Base-by-base conservation (phyloP, 2,113 vertebrate species). In the Gila orcuttii region DNA sequence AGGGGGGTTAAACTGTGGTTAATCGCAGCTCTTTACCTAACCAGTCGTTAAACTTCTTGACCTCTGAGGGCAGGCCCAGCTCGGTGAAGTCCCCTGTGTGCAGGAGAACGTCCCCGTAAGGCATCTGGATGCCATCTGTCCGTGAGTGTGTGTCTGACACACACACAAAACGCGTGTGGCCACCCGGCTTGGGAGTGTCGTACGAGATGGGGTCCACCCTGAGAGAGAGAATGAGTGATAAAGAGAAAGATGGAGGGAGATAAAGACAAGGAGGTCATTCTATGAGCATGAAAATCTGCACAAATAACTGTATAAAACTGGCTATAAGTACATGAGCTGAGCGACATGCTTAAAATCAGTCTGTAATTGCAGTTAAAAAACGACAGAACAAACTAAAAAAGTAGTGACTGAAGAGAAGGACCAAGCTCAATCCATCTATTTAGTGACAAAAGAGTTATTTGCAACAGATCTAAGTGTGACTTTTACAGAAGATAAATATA, bases 1-100 rank as follows among this genome's bases (percentile, higher is more conserved):
- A 19, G 88, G 25, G 93, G 94, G 93, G 94, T 91, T 93, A 91
- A 93, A 92, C 33, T 25, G 78, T 92, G 96, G 95, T 96, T 96
- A 96, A 96, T 95, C 94, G 94, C 93, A 94, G 95, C 93, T 93
- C 95, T 95, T 96, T 98, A 99, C 98, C 98, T 96, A 99, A 96
- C 98, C 98, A 99, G 96, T 99, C 98, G 96, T 99, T 99, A 96
- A 99, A 99, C 97, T 99, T 99, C 96, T 99, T 99, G 93, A 99
- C 97, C 96, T 99, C 98, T 28, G 97, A 98, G 93, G 98, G 98
- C 93, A 99, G 96, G 91, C 98, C 98, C 93, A 99, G 98, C 92
- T 99, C 98, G 78, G 97, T 99, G 96, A 99, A 99, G 95, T 99
- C 98, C 87, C 98, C 98, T 87, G 95, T 98, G 96, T 99, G 98